Percentiles rank a stretch among this genome's conserved stretches.
Conservation (phyloP, 2,797 vertebrate genomes). For the Chelidonichthys spinosus region DNA sequence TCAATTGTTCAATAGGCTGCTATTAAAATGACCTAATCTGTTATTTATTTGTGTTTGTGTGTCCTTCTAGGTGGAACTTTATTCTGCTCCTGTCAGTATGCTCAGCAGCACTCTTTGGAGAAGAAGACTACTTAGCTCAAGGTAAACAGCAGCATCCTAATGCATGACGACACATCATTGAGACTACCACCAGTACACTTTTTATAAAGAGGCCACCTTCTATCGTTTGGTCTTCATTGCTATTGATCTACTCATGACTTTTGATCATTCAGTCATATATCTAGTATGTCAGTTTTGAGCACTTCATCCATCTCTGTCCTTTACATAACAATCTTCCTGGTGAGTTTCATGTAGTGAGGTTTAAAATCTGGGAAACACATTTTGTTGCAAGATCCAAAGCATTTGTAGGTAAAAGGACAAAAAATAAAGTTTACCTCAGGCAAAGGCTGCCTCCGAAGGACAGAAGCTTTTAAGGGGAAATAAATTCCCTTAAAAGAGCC, state of each 20-base stretch:
- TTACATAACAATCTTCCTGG: background rate
- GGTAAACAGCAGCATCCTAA: constrained; percentile 67
- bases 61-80: constrained; percentile 88
- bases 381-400: no score
- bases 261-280: background rate
- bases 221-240: background rate
- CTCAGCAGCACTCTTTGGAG: constrained; percentile 85
- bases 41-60: constrained; percentile 47
- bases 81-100: constrained; percentile 93
- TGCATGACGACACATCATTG: background rate
- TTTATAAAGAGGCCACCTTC: no score
- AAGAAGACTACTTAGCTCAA: constrained; percentile 86
- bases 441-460: no score
- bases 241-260: background rate
- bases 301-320: background rate
- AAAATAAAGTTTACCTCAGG: no score
- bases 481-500: no score
- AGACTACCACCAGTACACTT: background rate
- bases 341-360: background rate
- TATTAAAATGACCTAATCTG: background rate
- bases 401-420: no score
- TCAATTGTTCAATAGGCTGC: background rate
- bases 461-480: no score
- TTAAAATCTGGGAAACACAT: background rate
- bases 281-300: background rate